These are phyloP conservation scores for Cheilosia soror DNA, from an alignment of 2,888 invertebrate genomes.

Conservation along the genomic window DNA sequence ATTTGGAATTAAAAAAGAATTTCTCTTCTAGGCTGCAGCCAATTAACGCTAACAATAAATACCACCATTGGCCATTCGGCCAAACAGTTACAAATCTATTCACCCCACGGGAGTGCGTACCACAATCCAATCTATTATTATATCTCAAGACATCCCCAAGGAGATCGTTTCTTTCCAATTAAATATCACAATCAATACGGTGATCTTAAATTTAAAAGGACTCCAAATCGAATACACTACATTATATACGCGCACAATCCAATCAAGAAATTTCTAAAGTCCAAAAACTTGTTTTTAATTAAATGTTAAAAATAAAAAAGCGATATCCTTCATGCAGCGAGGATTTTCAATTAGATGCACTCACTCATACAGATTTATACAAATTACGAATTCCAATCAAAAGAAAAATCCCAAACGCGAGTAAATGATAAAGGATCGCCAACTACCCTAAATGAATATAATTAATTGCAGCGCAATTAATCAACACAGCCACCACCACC, in stretches of 20 bases:
- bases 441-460: constrained; percentile 37
- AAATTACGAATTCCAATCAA: constrained; percentile 51
- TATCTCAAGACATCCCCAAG: constrained; percentile 23
- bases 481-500: constrained; percentile 20
- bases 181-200: constrained; percentile 7
- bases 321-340: constrained; percentile 50
- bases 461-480: constrained; percentile 63
- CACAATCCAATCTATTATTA: constrained; percentile 33
- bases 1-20: constrained; percentile 12
- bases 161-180: constrained; percentile 53
- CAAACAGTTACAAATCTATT: constrained; percentile 54
- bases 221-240: constrained; percentile 11
- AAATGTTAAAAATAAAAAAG: constrained; percentile 7
- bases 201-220: constrained; percentile 21
- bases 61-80: constrained; percentile 20
- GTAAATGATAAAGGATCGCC: constrained; percentile 11
- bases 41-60: constrained; percentile 57
- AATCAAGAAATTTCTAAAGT: constrained; percentile 38
- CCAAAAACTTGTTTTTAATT: constrained; percentile 63
- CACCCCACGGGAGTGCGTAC: constrained; percentile 39
- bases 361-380: constrained; percentile 9
- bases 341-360: constrained; percentile 60
- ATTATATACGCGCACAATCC: constrained; percentile 19
- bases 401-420: constrained; percentile 6
- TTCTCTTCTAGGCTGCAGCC: constrained; percentile 31